A percentile compares a stretch with the other conserved stretches of the same genome.
Evolutionary conservation across 1,140 invertebrate species (phyloP).

Genomic region (Dreissena rostriformis): DNA sequence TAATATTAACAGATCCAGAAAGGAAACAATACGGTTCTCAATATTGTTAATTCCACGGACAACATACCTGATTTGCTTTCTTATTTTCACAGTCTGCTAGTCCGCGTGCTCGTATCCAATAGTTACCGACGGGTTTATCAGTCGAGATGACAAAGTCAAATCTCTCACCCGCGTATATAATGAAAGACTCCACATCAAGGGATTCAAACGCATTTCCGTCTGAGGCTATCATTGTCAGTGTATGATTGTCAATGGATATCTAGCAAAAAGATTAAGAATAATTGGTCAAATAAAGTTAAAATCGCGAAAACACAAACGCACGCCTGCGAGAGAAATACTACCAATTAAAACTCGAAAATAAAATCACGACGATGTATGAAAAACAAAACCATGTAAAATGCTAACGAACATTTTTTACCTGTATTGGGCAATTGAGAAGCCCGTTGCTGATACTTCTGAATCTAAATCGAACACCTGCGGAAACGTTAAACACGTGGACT

Average conservation of each 20-base stretch:
- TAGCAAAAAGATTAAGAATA: neutral
- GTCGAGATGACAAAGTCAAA: slow-evolving; percentile 91
- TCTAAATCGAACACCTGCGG: slow-evolving; percentile 84
- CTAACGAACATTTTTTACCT: slow-evolving; percentile 20
- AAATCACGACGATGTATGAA: no score
- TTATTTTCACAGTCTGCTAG: slow-evolving; percentile 90
- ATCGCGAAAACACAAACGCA: no score
- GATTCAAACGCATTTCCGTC: slow-evolving; percentile 64
- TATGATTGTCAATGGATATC: slow-evolving; percentile 70
- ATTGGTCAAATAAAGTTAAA: no score
- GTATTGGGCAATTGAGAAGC: slow-evolving; percentile 88
- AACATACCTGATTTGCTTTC: slow-evolving; percentile 87
- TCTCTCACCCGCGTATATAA: slow-evolving; percentile 65
- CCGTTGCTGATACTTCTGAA: slow-evolving; percentile 93
- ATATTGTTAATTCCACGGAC: slow-evolving; percentile 75
- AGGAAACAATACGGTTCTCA: neutral
- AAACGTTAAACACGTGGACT: slow-evolving; percentile 60
- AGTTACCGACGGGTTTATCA: slow-evolving; percentile 86
- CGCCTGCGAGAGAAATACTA: no score
- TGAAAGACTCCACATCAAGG: slow-evolving; percentile 62
- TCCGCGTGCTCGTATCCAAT: slow-evolving; percentile 91
- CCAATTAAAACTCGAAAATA: no score
- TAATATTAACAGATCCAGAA: no score
- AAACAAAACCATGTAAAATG: no score
- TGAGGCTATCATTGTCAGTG: slow-evolving; percentile 63